Conservation (phyloP, 2,888 invertebrate species). For the Morinoia aosen region DNA sequence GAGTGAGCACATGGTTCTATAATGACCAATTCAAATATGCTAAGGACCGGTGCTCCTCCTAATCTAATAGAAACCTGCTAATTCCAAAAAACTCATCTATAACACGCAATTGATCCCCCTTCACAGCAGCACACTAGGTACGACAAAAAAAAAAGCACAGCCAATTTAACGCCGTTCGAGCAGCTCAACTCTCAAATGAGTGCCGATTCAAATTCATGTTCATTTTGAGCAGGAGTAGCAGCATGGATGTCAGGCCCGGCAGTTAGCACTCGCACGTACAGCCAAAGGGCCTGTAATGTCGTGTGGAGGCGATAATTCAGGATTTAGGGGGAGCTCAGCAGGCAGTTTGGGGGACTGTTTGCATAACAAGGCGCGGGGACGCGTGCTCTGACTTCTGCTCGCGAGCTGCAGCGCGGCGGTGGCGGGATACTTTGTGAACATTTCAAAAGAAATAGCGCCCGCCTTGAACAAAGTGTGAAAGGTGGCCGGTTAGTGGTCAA, state of each 20-base stretch:
- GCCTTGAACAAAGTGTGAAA: too few relatives aligned
- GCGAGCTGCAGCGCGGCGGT: neutral
- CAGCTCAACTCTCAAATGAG: neutral
- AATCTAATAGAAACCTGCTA: neutral
- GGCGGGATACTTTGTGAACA: neutral
- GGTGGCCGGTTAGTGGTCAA: too few relatives aligned
- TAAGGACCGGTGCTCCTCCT: neutral
- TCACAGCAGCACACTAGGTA: neutral
- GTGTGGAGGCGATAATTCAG: neutral
- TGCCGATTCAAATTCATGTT: neutral
- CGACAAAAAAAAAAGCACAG: neutral
- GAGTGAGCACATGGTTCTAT: neutral
- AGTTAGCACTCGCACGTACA: neutral
- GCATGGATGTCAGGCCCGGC: neutral
- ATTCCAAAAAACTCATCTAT: neutral
- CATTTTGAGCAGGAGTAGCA: neutral
- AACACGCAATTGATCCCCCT: neutral
- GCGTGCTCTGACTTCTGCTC: neutral
- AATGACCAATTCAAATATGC: neutral
- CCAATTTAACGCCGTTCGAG: neutral
- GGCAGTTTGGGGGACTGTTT: neutral
- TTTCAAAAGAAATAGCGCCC: neutral
- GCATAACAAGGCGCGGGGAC: neutral
- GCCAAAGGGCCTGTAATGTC: neutral
- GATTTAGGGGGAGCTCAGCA: neutral